A percentile compares a stretch with the other conserved stretches of the same genome.
Conservation (phyloP, 2,888 invertebrate species). For the Lissonota sp. region DNA sequence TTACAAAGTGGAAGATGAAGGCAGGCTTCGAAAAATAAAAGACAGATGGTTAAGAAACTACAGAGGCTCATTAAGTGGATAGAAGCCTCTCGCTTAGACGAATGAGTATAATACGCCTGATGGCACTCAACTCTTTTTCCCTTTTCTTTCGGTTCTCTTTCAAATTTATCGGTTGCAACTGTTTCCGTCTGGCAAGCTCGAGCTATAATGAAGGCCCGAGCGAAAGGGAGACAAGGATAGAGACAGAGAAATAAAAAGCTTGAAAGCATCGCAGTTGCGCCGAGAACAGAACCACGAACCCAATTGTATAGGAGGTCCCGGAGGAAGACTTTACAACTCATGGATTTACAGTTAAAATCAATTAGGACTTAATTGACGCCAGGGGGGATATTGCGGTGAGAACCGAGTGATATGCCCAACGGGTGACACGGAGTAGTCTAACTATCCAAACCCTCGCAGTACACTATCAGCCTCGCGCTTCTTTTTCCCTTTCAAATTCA, state of each 20-base stretch:
- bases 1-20: slow-evolving; percentile 43
- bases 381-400: slow-evolving; percentile 58
- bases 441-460: slow-evolving; percentile 35
- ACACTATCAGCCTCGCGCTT: slow-evolving; percentile 41
- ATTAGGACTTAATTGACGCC: slow-evolving; percentile 77
- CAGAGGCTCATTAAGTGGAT: slow-evolving; percentile 72
- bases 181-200: slow-evolving; percentile 63
- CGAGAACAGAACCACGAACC: slow-evolving; percentile 67
- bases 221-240: neutral
- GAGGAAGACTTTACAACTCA: slow-evolving; percentile 70
- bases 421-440: slow-evolving; percentile 35
- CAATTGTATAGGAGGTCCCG: slow-evolving; percentile 52
- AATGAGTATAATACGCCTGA: slow-evolving; percentile 55
- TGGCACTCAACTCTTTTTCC: slow-evolving; percentile 42
- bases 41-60: slow-evolving; percentile 72
- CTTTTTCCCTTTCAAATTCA: slow-evolving; percentile 28
- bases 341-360: slow-evolving; percentile 80
- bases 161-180: slow-evolving; percentile 78
- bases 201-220: slow-evolving; percentile 25
- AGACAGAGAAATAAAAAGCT: slow-evolving; percentile 16
- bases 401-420: slow-evolving; percentile 28
- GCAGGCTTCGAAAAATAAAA: slow-evolving; percentile 28
- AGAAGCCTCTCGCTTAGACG: slow-evolving; percentile 56
- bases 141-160: slow-evolving; percentile 49
- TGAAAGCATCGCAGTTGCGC: slow-evolving; percentile 23